Conservation (phyloP, 2,113 vertebrate species). For the Vidua chalybeata region DNA sequence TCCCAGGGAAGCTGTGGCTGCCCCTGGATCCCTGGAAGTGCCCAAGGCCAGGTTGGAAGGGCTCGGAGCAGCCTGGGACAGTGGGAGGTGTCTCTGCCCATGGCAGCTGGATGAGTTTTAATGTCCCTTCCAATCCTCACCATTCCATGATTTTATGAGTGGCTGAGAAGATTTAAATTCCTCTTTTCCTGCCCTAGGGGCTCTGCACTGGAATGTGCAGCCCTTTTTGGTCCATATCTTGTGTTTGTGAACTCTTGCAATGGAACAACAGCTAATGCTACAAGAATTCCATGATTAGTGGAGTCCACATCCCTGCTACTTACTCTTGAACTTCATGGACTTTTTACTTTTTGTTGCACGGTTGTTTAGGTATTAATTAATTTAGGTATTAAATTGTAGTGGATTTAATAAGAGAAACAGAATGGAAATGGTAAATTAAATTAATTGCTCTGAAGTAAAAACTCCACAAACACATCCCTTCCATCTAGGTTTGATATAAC, state of each 20-base stretch:
- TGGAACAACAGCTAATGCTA: background rate
- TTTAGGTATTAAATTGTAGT: background rate
- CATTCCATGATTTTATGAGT: background rate
- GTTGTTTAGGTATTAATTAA: background rate
- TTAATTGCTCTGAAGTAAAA: background rate
- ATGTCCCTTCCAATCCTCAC: background rate
- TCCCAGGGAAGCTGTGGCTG: background rate
- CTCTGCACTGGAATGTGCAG: fast-evolving
- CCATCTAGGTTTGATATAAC: background rate
- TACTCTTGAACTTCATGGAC: background rate
- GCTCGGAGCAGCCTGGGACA: background rate
- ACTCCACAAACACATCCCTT: background rate
- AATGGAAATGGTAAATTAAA: background rate
- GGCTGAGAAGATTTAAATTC: background rate
- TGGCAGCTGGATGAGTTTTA: background rate
- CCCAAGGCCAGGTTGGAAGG: fast-evolving
- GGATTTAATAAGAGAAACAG: background rate
- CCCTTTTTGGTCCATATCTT: fast-evolving
- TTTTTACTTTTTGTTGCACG: fast-evolving
- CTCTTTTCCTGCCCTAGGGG: background rate
- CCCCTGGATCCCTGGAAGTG: background rate
- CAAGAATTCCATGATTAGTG: background rate
- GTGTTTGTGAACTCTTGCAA: background rate
- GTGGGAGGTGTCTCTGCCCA: background rate
- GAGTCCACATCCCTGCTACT: background rate